Percentiles rank a stretch among this genome's conserved stretches.
Conservation (phyloP, 37 sponge, comb jelly and placozoan genomes). For the Oopsacas minuta region DNA sequence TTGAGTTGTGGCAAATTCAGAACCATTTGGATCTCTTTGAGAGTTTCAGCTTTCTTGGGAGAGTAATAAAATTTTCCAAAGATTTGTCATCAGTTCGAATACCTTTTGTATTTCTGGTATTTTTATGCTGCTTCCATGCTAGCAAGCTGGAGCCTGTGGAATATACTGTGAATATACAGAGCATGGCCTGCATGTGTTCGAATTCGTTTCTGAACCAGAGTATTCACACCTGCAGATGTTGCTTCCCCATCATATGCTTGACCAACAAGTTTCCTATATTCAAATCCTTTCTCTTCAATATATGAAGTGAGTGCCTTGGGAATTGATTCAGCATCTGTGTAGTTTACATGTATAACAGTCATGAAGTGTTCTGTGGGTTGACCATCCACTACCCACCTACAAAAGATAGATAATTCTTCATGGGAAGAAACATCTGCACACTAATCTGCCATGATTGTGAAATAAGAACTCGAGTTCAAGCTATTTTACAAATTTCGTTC, state of each 20-base stretch:
- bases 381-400: constrained; percentile 34
- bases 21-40: constrained; percentile 29
- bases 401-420: constrained; percentile 35
- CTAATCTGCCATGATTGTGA: constrained; percentile 26
- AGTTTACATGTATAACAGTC: constrained; percentile 16
- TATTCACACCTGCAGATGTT: constrained; percentile 24
- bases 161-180: constrained; percentile 30
- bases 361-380: constrained; percentile 31
- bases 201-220: constrained; percentile 30
- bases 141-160: constrained; percentile 32
- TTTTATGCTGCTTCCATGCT: constrained; percentile 30
- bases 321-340: constrained; percentile 23
- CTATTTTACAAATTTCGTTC: neutral
- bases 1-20: constrained; percentile 29
- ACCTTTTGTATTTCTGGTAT: constrained; percentile 12
- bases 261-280: constrained; percentile 30
- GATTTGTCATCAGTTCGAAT: constrained; percentile 22
- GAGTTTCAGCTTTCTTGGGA: constrained; percentile 23
- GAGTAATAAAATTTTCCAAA: constrained; percentile 41
- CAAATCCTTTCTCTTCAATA: constrained; percentile 17
- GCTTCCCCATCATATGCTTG: constrained; percentile 40
- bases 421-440: constrained; percentile 25
- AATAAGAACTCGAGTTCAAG: constrained; percentile 16
- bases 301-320: constrained; percentile 21
- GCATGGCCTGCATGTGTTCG: constrained; percentile 25